A percentile compares a stretch with the other conserved stretches of the same genome.
phyloP scores from a whole-genome alignment of 2,888 invertebrate species.

The Lingula anatina region DNA sequence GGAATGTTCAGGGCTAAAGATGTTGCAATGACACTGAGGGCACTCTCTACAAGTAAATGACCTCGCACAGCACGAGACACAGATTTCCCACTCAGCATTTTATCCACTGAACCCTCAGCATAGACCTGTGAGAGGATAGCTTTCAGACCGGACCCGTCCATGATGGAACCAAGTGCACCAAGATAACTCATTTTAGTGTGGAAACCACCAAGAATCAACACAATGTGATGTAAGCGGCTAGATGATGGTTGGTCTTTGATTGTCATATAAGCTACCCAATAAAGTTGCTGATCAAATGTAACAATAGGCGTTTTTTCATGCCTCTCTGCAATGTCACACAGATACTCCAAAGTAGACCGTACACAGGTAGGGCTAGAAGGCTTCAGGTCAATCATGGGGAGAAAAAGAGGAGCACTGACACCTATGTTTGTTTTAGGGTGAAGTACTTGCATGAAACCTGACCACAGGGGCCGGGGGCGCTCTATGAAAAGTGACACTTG shows the following conservation, averaged over 20 bases:
- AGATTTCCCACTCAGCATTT: slow-evolving; percentile 27
- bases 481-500: no score
- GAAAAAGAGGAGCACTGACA: not conserved
- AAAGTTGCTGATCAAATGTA: slow-evolving; percentile 7
- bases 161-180: slow-evolving; percentile 21
- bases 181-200: slow-evolving; percentile 23
- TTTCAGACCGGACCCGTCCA: slow-evolving; percentile 19
- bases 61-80: slow-evolving; percentile 16
- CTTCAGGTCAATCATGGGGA: slow-evolving; percentile 1
- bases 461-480: no score
- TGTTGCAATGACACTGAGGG: slow-evolving; percentile 1
- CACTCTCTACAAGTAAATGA: slow-evolving; percentile 18
- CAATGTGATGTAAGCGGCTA: slow-evolving; percentile 8
- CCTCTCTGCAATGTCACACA: not conserved
- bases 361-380: not conserved
- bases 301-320: not conserved
- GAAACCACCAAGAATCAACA: slow-evolving; percentile 16
- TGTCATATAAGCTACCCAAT: slow-evolving; percentile 5
- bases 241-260: not conserved
- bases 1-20: not conserved
- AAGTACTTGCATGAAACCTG: no score
- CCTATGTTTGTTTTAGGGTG: not conserved
- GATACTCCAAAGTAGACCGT: no score
- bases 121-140: slow-evolving; percentile 22
- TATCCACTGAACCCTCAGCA: slow-evolving; percentile 19